These are phyloP conservation scores for Elachura formosa DNA, from an alignment of 2,113 vertebrate species.

Conservation along the genomic window DNA sequence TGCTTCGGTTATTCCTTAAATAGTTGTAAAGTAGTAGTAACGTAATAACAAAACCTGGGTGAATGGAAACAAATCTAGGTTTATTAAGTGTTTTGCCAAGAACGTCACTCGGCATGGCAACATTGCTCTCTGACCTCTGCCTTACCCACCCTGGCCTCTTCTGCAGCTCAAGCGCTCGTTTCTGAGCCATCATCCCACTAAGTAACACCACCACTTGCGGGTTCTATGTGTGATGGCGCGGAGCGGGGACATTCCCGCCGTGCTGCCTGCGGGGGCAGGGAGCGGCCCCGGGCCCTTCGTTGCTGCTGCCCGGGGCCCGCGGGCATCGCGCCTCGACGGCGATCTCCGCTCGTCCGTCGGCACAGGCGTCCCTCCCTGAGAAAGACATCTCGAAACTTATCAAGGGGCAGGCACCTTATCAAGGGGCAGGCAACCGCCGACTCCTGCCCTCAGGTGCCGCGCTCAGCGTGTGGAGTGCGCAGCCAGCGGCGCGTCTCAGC, in stretches of 20 bases:
- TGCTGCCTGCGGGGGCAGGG: no score
- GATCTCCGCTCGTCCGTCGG: no score
- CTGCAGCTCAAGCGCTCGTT: neutral
- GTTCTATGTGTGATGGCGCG: accelerated
- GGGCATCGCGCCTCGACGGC: accelerated
- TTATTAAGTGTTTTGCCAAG: accelerated
- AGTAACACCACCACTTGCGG: accelerated
- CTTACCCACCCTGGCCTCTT: accelerated
- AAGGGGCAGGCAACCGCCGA: accelerated
- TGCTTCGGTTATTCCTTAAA: neutral
- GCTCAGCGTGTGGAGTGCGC: accelerated
- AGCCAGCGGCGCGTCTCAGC: accelerated
- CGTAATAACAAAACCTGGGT: accelerated
- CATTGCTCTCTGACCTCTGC: neutral
- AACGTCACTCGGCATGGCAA: accelerated
- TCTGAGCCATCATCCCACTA: neutral
- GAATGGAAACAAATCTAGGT: neutral
- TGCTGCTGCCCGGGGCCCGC: accelerated
- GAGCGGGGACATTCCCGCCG: accelerated
- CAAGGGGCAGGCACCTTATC: accelerated
- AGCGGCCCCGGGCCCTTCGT: no score
- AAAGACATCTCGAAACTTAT: accelerated
- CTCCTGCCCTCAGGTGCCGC: accelerated
- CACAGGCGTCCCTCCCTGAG: neutral
- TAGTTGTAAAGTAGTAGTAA: neutral